Conservation (phyloP, 2,797 vertebrate species). For the Chrysolophus pictus region DNA sequence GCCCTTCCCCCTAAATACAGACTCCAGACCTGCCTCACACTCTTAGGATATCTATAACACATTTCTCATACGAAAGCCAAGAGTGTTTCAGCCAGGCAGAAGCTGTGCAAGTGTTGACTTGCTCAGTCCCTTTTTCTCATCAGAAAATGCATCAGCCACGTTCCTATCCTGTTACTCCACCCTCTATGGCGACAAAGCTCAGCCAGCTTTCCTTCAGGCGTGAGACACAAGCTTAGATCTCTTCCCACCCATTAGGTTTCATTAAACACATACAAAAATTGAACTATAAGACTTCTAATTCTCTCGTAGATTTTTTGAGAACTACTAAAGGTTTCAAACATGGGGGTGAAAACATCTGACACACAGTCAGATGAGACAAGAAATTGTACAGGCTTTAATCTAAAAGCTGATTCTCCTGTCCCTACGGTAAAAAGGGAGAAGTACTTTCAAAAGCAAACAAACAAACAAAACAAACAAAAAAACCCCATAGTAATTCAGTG, state of each 20-base stretch:
- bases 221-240: not conserved
- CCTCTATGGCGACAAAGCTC: fast-evolving
- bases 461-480: not conserved
- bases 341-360: not conserved
- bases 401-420: not conserved
- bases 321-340: not conserved
- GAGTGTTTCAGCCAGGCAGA: not conserved
- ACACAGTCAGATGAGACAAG: not conserved
- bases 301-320: not conserved
- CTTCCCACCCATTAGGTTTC: not conserved
- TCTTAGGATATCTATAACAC: not conserved
- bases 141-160: not conserved
- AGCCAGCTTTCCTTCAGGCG: not conserved
- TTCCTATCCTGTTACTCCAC: not conserved
- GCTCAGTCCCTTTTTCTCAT: not conserved
- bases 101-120: not conserved
- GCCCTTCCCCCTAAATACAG: not conserved
- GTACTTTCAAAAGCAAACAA: not conserved
- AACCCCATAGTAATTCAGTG: not conserved
- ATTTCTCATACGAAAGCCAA: not conserved
- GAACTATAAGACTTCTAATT: not conserved
- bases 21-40: not conserved
- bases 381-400: not conserved
- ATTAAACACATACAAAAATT: not conserved
- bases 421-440: not conserved